Evolutionary conservation across 2,888 invertebrate species (phyloP), one percentile per base, ranked within the genome.

Genomic region (Polyommatus icarus): DNA sequence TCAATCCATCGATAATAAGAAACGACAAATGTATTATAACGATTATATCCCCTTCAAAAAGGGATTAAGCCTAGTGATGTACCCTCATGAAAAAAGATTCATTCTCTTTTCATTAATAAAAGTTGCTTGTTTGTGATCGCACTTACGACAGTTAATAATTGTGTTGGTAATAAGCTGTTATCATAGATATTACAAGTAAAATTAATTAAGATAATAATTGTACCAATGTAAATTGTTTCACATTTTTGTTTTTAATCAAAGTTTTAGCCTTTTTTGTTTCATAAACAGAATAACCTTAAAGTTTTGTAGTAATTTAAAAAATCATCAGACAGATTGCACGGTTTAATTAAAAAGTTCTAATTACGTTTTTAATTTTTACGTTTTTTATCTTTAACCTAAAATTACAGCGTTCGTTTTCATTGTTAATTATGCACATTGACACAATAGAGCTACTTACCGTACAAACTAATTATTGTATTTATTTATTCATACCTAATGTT

Each of bases 1-100:
- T 86, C 84, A 86, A 89, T 91, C 86, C 89, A 92, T 92, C 90
- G 90, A 92, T 93, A 92, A 92, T 92, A 92, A 91, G 92, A 93
- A 91, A 91, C 91, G 93, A 92, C 93, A 92, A 90, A 90, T 90
- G 92, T 91, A 91, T 91, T 92, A 92, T 91, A 89, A 89, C 88
- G 89, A 91, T 91, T 92, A 91, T 90, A 91, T 89, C 75, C 92
- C 91, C 89, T 86, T 82, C 84, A 89, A 88, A 88, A 87, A 88
- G 89, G 77, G 88, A 89, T 91, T 89, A 89, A 83, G 85, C 84
- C 82, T 91, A 91, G 91, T 90, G 91, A 89, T 90, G 78, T 76
- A 15, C 67, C 67, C 20, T 61, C 20, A 10, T 12, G 24, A 12
- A 29, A 29, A 67, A 0, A 20, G 10, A 24, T 61, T 61, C 8